Conservation (phyloP, 2,888 invertebrate species). For the Phrixothrix hirtus region DNA sequence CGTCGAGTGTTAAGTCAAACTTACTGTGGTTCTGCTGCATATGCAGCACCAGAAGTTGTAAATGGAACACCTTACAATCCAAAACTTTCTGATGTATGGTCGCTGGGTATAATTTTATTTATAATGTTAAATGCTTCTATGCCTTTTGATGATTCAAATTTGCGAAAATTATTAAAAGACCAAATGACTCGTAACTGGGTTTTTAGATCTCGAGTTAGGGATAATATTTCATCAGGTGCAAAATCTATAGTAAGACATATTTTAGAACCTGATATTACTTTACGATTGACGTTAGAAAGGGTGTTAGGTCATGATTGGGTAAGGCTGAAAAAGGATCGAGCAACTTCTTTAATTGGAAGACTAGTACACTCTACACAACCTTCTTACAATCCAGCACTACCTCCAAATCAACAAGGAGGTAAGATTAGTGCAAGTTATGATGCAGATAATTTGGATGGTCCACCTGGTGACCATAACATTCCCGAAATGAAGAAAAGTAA, state of each 20-base stretch:
- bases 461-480: slow-evolving; percentile 53
- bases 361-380: slow-evolving; percentile 62
- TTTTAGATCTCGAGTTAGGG: slow-evolving; percentile 71
- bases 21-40: slow-evolving; percentile 95
- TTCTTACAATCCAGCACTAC: slow-evolving; percentile 15
- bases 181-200: slow-evolving; percentile 82
- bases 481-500: slow-evolving; percentile 54
- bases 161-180: slow-evolving; percentile 79
- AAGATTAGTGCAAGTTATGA: slow-evolving; percentile 33
- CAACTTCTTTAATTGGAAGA: slow-evolving; percentile 62
- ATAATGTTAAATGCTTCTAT: slow-evolving; percentile 93
- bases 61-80: slow-evolving; percentile 88
- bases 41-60: slow-evolving; percentile 94
- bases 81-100: slow-evolving; percentile 91
- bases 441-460: slow-evolving; percentile 42
- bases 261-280: slow-evolving; percentile 81
- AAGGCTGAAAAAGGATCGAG: slow-evolving; percentile 64
- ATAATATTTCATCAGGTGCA: slow-evolving; percentile 69
- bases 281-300: slow-evolving; percentile 74
- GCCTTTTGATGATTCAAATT: slow-evolving; percentile 90
- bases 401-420: slow-evolving; percentile 10
- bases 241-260: slow-evolving; percentile 80
- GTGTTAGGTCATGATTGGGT: slow-evolving; percentile 79
- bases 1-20: slow-evolving; percentile 82
- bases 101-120: slow-evolving; percentile 86